Evolutionary conservation across 2,888 invertebrate genomes (phyloP), one percentile per base, ranked within the genome.

Genomic region (Brachynemurus nebulosus): DNA sequence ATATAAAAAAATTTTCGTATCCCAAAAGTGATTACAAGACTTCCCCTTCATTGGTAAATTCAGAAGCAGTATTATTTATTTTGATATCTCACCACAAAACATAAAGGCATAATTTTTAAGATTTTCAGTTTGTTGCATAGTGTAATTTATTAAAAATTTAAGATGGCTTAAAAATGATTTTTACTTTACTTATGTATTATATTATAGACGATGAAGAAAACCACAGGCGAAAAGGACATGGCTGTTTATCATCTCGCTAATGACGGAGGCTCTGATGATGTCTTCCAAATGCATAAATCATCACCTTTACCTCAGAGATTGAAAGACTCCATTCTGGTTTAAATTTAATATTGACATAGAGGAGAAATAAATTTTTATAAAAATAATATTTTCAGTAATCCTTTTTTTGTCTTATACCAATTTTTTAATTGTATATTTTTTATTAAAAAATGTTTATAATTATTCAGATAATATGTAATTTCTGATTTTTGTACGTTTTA

Each of bases 211-310:
- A 73, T 65, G 74, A 74, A 68, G 65, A 72, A 60, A 63, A 67
- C 63, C 63, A 14, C 37, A 37, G 67, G 62, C 68, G 71, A 60
- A 71, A 74, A 68, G 73, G 74, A 66, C 69, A 75, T 72, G 76
- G 77, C 57, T 77, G 77, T 64, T 66, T 76, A 52, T 76, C 75
- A 62, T 72, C 75, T 63, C 71, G 71, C 66, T 74, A 75, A 76
- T 59, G 55, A 59, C 45, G 51, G 57, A 40, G 53, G 56, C 25
- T 55, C 47, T 17, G 51, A 46, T 30, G 44, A 38, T 19, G 18
- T 37, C n/a, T 38, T 44, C 30, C 37, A 38, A 11, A 16, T 16
- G 2, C 25, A 27, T 30, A 12, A n/a, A 18, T 25, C 40, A 14
- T 40, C 40, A 14, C 40, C 40, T 5, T 30, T 40, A 40, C 30